Percentiles rank a stretch among this genome's conserved stretches.
Conservation (phyloP, 2,888 invertebrate species). For the Gastrophysa polygoni region DNA sequence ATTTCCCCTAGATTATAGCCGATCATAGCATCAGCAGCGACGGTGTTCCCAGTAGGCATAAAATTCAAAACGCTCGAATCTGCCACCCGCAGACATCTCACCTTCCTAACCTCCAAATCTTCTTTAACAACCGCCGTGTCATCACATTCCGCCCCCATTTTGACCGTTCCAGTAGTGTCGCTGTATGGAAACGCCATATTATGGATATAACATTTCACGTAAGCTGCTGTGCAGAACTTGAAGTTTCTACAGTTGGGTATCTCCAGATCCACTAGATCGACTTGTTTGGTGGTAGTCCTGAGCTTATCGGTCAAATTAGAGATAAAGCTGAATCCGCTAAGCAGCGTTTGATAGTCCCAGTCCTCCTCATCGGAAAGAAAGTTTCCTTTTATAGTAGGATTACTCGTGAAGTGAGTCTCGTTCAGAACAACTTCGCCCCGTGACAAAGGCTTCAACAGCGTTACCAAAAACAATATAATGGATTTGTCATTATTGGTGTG, state of each 20-base stretch:
- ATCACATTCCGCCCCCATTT: constrained; percentile 53
- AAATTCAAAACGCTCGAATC: constrained; percentile 57
- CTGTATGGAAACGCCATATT: constrained; percentile 40
- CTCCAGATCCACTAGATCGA: constrained; percentile 53
- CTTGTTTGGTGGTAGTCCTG: constrained; percentile 40
- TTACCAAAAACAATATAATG: constrained; percentile 42
- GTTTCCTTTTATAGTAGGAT: constrained; percentile 60
- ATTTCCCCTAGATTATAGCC: constrained; percentile 62
- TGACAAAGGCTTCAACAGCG: constrained; percentile 59
- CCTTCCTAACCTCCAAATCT: constrained; percentile 54
- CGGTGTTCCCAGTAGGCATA: constrained; percentile 56
- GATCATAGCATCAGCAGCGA: constrained; percentile 64
- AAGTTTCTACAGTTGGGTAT: constrained; percentile 54
- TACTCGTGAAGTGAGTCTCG: constrained; percentile 57
- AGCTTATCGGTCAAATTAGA: constrained; percentile 35
- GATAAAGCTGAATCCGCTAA: constrained; percentile 39
- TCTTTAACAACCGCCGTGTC: constrained; percentile 55
- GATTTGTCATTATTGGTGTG: constrained; percentile 44
- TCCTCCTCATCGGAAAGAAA: constrained; percentile 62
- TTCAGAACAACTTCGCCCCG: constrained; percentile 58
- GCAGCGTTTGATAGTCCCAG: constrained; percentile 39
- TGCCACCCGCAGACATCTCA: constrained; percentile 58
- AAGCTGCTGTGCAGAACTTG: constrained; percentile 51
- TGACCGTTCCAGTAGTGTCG: constrained; percentile 46
- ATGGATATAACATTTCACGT: constrained; percentile 60